Conservation (phyloP, 2,797 vertebrate genomes). For the Cebuella pygmaea region DNA sequence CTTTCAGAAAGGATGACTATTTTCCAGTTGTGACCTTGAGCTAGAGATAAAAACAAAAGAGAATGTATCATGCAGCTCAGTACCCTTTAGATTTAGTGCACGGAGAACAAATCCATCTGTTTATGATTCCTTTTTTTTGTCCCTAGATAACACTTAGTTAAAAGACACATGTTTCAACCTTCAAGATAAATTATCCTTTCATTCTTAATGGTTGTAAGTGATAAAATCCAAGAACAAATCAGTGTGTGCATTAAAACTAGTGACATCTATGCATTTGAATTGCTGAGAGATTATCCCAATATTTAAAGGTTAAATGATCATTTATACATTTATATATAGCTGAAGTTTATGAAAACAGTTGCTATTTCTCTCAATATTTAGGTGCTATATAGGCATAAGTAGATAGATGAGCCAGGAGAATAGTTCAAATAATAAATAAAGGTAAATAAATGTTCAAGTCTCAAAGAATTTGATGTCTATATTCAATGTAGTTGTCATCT, state of each 20-base stretch:
- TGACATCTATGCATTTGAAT: constrained; percentile 34
- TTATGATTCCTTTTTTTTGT: constrained; percentile 62
- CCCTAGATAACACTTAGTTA: constrained; percentile 74
- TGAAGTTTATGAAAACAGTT: constrained; percentile 43
- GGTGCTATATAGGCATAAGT: neutral
- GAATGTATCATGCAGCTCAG: neutral
- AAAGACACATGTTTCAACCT: constrained; percentile 67
- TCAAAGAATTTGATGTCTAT: neutral
- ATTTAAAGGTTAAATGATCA: constrained; percentile 66
- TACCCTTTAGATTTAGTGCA: constrained; percentile 63
- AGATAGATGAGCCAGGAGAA: neutral
- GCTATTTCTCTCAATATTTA: neutral
- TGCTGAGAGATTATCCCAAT: constrained; percentile 60
- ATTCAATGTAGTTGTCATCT: neutral
- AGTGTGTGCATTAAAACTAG: constrained; percentile 67
- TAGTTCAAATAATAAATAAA: constrained; percentile 1
- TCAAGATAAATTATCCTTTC: constrained; percentile 77
- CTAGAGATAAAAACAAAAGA: constrained; percentile 40
- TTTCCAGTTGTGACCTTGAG: constrained; percentile 68
- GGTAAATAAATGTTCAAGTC: neutral
- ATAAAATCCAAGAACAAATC: constrained; percentile 75
- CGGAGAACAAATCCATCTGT: constrained; percentile 72
- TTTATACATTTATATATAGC: constrained; percentile 59
- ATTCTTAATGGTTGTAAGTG: constrained; percentile 71
- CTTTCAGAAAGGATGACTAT: constrained; percentile 11